Conservation (phyloP, 2,888 invertebrate species). For the Oligia latruncula region DNA sequence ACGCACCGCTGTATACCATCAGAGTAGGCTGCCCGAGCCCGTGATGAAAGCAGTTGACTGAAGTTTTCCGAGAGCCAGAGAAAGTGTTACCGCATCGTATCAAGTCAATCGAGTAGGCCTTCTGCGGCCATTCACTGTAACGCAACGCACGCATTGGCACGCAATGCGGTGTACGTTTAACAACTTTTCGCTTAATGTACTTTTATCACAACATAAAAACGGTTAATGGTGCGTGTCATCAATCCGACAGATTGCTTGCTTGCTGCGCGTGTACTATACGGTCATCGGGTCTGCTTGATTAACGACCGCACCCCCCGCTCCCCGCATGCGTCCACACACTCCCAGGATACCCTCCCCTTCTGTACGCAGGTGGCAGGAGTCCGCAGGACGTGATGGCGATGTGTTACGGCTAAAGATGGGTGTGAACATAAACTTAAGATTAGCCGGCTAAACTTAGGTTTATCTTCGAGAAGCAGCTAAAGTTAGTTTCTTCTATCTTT, state of each 20-base stretch:
- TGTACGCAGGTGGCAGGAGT: not conserved
- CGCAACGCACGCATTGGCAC: not conserved
- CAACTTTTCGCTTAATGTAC: slow-evolving; percentile 52
- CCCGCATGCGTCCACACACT: not conserved
- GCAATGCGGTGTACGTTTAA: slow-evolving; percentile 22
- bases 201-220: slow-evolving; percentile 51
- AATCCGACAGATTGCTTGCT: slow-evolving; percentile 28
- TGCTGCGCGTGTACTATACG: slow-evolving; percentile 9
- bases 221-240: slow-evolving; percentile 47
- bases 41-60: not conserved
- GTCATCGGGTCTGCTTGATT: slow-evolving; percentile 55
- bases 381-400: slow-evolving; percentile 66
- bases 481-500: no score
- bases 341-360: not conserved
- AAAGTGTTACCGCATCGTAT: not conserved
- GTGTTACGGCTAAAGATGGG: slow-evolving; percentile 19
- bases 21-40: not conserved
- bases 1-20: not conserved
- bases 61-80: not conserved
- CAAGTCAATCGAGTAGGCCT: not conserved
- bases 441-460: no score
- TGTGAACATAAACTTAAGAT: no score
- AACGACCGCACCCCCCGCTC: slow-evolving; percentile 46
- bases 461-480: no score
- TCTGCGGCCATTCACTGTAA: not conserved